Evolutionary conservation across 2,797 vertebrate species (phyloP).

Genomic region (Emydoidea blandingii): DNA sequence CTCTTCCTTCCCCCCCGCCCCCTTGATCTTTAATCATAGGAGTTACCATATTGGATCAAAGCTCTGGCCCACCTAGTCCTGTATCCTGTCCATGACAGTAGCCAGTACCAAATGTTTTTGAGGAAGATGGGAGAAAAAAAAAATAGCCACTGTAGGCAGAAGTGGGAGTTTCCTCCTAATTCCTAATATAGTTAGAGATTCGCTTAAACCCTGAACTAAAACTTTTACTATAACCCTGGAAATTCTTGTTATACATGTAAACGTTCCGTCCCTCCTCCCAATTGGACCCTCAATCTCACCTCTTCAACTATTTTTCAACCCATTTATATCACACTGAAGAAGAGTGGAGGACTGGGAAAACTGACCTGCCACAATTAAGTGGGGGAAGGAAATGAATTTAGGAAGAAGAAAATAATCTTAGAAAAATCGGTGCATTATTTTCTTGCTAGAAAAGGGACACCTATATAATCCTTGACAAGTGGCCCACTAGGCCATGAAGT

Average conservation of each 20-base stretch:
- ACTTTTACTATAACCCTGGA: too few relatives aligned
- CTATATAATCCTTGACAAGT: neutral
- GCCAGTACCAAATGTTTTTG: too few relatives aligned
- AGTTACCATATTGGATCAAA: rapidly evolving
- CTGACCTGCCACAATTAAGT: neutral
- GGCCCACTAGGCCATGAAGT: neutral
- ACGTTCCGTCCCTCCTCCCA: too few relatives aligned
- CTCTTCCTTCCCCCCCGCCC: neutral
- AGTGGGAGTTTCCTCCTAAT: too few relatives aligned
- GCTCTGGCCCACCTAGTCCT: rapidly evolving
- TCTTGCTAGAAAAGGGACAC: neutral
- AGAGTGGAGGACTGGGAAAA: neutral
- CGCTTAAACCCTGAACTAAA: too few relatives aligned
- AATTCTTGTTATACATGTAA: too few relatives aligned
- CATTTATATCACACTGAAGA: neutral
- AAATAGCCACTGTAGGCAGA: too few relatives aligned
- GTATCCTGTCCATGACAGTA: too few relatives aligned
- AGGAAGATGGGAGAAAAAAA: too few relatives aligned
- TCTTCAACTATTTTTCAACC: neutral
- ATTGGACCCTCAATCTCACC: neutral
- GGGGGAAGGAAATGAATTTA: neutral
- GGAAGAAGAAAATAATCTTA: neutral
- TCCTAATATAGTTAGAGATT: too few relatives aligned
- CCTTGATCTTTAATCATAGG: neutral
- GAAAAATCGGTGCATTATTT: neutral